A percentile compares a stretch with the other conserved stretches of the same genome.
Evolutionary conservation across 1,140 invertebrate genomes (phyloP).

Genomic region (Drosophila pseudoobscura): DNA sequence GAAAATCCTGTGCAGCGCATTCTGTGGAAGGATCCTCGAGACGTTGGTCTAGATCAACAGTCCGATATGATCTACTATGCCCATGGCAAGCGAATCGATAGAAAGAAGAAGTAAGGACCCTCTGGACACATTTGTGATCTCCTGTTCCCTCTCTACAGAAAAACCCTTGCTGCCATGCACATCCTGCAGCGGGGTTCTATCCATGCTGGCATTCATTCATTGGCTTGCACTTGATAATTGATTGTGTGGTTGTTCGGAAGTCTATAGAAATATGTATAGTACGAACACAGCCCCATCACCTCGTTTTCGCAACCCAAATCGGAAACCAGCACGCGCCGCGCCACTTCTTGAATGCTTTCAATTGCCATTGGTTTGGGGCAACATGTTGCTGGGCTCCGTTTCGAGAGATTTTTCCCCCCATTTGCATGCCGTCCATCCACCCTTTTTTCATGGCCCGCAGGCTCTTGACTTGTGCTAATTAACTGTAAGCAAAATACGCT

Average conservation of each 20-base stretch:
- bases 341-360: conserved; percentile 41
- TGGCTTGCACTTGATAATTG: conserved; percentile 47
- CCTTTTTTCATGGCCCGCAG: conserved; percentile 44
- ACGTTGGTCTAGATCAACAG: conserved; percentile 93
- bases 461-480: conserved; percentile 64
- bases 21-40: too few species aligned
- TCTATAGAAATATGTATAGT: conserved; percentile 34
- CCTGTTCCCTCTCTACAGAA: conserved; percentile 55
- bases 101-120: conserved; percentile 86
- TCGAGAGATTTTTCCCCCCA: conserved; percentile 19
- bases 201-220: conserved; percentile 8
- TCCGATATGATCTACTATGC: conserved; percentile 94
- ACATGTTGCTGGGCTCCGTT: conserved; percentile 41
- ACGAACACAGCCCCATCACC: background rate
- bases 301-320: conserved; percentile 42
- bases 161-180: conserved; percentile 83
- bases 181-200: conserved; percentile 63
- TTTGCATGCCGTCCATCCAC: conserved; percentile 12
- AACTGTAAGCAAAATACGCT: conserved; percentile 64
- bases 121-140: background rate
- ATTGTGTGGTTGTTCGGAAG: conserved; percentile 25
- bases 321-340: conserved; percentile 44
- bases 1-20: too few species aligned
- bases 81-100: conserved; percentile 89
- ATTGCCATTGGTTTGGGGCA: conserved; percentile 43